Evolutionary conservation across 2,113 vertebrate species (phyloP).

Genomic region (Neofelis nebulosa): DNA sequence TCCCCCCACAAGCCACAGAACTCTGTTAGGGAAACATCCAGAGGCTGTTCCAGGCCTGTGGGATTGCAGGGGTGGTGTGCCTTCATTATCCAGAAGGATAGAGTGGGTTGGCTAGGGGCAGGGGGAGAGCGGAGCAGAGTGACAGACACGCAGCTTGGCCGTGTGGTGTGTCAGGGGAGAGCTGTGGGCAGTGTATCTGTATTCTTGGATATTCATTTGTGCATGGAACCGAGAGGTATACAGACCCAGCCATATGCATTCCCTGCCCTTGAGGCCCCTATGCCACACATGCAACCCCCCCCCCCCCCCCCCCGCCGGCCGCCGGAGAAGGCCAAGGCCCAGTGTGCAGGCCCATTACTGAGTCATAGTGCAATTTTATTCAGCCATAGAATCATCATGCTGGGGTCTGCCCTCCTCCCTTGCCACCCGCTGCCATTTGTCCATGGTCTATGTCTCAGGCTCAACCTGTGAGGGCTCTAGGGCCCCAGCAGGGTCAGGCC

Average conservation of each 20-base stretch:
- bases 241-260: neutral
- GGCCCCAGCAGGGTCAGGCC: neutral
- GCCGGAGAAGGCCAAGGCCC: neutral
- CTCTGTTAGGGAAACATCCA: neutral
- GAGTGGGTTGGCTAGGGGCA: neutral
- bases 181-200: neutral
- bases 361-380: constrained; percentile 70
- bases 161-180: no score
- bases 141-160: neutral
- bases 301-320: no score
- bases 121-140: neutral
- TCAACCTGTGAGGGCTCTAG: neutral
- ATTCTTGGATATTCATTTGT: neutral
- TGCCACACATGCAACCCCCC: neutral
- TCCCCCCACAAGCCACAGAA: neutral
- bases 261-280: neutral
- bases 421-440: neutral
- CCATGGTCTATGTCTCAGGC: neutral
- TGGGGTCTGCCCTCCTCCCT: neutral
- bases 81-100: neutral
- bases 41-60: neutral
- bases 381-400: constrained; percentile 26
- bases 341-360: neutral
- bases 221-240: neutral
- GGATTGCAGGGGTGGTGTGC: no score